phyloP scores from a whole-genome alignment of 2,888 invertebrate species.

The Rhabditoides inermis region DNA sequence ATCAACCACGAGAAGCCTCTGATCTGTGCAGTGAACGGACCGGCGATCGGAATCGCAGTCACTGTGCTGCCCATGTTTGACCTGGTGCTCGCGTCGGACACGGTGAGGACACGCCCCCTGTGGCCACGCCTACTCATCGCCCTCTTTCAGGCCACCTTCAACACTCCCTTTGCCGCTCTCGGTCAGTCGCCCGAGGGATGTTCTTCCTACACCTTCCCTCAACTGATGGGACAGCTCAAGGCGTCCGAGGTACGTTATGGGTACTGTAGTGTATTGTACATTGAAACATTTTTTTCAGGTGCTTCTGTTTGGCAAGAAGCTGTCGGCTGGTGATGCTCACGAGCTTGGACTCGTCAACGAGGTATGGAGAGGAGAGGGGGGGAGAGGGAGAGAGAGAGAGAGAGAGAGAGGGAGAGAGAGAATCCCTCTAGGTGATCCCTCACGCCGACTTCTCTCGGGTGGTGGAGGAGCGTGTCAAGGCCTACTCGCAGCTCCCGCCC shows the following conservation, averaged over 20 bases:
- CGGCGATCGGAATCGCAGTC: conserved; percentile 80
- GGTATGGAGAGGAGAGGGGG: conserved; percentile 59
- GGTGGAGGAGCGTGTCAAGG: conserved; percentile 18
- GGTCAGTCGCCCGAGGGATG: conserved; percentile 83
- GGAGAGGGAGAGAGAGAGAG: too few species aligned
- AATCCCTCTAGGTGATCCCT: conserved; percentile 65
- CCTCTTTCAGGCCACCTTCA: conserved; percentile 72
- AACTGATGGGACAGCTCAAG: conserved; percentile 73
- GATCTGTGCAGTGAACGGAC: conserved; percentile 82
- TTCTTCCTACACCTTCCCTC: conserved; percentile 76
- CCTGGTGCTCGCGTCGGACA: conserved; percentile 76
- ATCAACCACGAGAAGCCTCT: conserved; percentile 81
- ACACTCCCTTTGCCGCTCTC: conserved; percentile 75
- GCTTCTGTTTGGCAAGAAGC: conserved; percentile 66
- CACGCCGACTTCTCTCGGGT: conserved; percentile 21
- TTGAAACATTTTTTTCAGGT: conserved; percentile 55
- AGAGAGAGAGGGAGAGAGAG: too few species aligned
- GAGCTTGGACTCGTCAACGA: conserved; percentile 71
- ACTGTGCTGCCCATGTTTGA: conserved; percentile 80
- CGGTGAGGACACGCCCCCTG: too few species aligned
- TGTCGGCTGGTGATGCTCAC: conserved; percentile 72
- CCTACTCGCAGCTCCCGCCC: conserved; percentile 35
- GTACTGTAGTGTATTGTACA: not conserved
- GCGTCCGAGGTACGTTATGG: conserved; percentile 51
- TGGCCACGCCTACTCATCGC: too few species aligned